These are phyloP conservation scores for Panagrolaimus sp. DNA, from an alignment of 1,140 invertebrate genomes.

Conservation along the genomic window DNA sequence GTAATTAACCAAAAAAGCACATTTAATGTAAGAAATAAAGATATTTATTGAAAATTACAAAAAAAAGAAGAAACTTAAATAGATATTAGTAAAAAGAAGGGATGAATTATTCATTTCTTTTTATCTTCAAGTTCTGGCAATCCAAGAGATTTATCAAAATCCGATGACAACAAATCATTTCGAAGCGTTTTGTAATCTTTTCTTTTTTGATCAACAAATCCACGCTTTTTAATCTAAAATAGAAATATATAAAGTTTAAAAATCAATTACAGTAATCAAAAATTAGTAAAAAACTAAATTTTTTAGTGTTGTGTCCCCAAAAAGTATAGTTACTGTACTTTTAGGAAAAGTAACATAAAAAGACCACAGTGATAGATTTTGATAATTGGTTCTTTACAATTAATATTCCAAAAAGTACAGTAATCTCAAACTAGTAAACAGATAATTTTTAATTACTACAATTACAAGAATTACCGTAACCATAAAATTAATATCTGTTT, in stretches of 20 bases:
- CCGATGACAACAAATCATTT: neutral
- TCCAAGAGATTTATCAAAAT: conserved; percentile 10
- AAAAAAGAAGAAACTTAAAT: no score
- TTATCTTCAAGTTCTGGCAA: conserved; percentile 5
- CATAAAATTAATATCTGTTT: neutral
- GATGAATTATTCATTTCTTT: neutral
- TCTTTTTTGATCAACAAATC: conserved; percentile 6
- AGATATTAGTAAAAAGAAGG: no score
- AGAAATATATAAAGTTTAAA: neutral
- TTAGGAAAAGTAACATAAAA: no score
- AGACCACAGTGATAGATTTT: no score
- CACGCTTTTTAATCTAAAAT: conserved; percentile 5
- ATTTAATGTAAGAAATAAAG: no score
- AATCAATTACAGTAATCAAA: neutral
- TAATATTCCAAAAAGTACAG: neutral
- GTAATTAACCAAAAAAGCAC: no score
- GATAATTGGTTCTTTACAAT: no score
- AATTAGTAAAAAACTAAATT: neutral
- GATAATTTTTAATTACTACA: no score
- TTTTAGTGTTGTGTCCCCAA: no score
- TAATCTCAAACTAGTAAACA: neutral
- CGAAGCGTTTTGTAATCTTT: conserved; percentile 14
- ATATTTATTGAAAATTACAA: no score
- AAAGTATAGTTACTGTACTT: no score
- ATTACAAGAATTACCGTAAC: no score